Percentiles rank a stretch among this genome's conserved stretches.
Conservation (phyloP, 2,797 vertebrate species). For the Merluccius polli region DNA sequence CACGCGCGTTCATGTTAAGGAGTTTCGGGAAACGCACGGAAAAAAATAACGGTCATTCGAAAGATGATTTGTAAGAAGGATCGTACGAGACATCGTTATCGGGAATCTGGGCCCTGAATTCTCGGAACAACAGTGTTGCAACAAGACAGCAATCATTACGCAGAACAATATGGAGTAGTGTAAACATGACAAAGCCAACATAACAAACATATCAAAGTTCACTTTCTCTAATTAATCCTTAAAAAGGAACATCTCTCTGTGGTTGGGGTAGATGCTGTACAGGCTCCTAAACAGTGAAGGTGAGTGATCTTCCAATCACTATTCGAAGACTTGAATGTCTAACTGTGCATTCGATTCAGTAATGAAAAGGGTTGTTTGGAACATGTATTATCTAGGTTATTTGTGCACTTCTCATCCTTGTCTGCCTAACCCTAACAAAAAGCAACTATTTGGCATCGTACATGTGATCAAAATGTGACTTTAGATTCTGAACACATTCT, state of each 20-base stretch:
- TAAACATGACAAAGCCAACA: slow-evolving; percentile 7
- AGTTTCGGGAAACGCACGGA: too few species aligned
- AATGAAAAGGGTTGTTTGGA: background rate
- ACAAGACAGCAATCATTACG: slow-evolving; percentile 25
- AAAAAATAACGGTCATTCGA: too few species aligned
- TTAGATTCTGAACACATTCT: too few species aligned
- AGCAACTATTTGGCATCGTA: too few species aligned
- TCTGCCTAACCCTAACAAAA: too few species aligned
- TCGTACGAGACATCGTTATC: too few species aligned
- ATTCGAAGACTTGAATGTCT: background rate
- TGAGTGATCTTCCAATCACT: slow-evolving; percentile 16
- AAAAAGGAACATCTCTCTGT: slow-evolving; percentile 18
- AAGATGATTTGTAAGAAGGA: too few species aligned
- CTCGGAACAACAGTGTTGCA: background rate
- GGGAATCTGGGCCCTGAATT: too few species aligned
- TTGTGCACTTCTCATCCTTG: too few species aligned
- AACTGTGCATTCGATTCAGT: background rate
- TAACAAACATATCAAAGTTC: slow-evolving; percentile 61
- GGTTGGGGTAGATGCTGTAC: slow-evolving; percentile 12
- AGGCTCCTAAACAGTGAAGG: slow-evolving; percentile 23
- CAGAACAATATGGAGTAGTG: slow-evolving; percentile 25
- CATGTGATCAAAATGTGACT: too few species aligned
- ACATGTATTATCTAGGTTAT: background rate
- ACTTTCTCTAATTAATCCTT: slow-evolving; percentile 9
- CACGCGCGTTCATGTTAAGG: too few species aligned